Conservation (phyloP, 2,797 vertebrate genomes). For the Myiothlypis coronata region DNA sequence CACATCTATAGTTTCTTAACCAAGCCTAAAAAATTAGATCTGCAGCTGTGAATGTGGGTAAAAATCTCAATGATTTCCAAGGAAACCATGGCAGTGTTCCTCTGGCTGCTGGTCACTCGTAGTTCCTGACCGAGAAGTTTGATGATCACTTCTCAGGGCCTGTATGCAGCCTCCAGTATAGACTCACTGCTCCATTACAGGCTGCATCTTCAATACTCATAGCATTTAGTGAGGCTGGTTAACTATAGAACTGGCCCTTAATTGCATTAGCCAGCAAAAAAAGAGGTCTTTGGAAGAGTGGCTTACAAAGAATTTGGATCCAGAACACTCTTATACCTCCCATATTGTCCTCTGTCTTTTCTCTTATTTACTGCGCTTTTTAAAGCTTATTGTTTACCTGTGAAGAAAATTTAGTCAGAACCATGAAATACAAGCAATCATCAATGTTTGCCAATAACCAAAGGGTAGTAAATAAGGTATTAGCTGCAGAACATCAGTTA, state of each 20-base stretch:
- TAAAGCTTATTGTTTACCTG: slow-evolving; percentile 19
- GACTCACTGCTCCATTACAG: background rate
- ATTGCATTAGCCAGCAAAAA: background rate
- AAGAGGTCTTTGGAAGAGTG: background rate
- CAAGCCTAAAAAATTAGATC: background rate
- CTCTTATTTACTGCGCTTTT: background rate
- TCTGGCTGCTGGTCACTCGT: background rate
- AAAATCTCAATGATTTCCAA: background rate
- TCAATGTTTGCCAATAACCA: background rate
- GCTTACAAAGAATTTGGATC: background rate
- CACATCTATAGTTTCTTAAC: background rate
- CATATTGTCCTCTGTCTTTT: background rate
- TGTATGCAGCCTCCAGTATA: background rate
- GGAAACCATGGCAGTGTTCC: background rate
- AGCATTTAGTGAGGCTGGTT: background rate
- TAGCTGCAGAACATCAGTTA: slow-evolving; percentile 11
- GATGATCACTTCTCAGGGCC: background rate
- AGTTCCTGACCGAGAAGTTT: background rate
- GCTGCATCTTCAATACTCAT: background rate
- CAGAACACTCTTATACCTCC: background rate
- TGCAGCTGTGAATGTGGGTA: background rate
- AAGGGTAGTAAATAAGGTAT: slow-evolving; percentile 23
- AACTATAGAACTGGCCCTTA: background rate
- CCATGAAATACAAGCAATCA: background rate
- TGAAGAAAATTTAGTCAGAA: background rate